Percentiles rank a stretch among this genome's conserved stretches.
phyloP scores from a whole-genome alignment of 2,888 invertebrate genomes.

The Drosophila crucigera region DNA sequence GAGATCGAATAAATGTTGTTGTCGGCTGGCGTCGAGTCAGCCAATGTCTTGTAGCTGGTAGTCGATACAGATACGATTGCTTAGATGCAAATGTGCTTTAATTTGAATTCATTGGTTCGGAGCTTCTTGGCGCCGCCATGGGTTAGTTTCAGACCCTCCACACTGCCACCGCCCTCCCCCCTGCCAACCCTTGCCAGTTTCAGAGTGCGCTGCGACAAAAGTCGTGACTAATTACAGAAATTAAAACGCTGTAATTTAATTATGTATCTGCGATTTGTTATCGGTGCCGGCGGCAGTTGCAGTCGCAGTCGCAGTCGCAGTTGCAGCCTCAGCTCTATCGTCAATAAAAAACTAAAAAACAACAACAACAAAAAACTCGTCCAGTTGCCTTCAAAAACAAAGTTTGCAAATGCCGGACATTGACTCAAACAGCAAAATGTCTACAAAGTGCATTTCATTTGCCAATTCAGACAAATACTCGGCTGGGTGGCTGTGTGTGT shows the following conservation, averaged over 20 bases:
- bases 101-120: conserved; percentile 54
- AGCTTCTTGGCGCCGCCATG: conserved; percentile 67
- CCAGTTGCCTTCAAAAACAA: conserved; percentile 37
- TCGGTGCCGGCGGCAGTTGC: conserved; percentile 71
- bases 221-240: conserved; percentile 86
- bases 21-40: background rate
- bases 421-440: conserved; percentile 28
- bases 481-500: background rate
- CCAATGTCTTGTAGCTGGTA: conserved; percentile 24
- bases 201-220: conserved; percentile 67
- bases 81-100: conserved; percentile 67
- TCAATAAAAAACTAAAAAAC: conserved; percentile 24
- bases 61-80: conserved; percentile 53
- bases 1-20: conserved; percentile 35
- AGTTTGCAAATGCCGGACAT: conserved; percentile 34
- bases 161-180: background rate
- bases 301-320: conserved; percentile 57
- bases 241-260: conserved; percentile 86
- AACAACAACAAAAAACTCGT: conserved; percentile 25
- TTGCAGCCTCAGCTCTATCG: conserved; percentile 54
- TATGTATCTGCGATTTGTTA: conserved; percentile 85
- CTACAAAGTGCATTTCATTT: conserved; percentile 57
- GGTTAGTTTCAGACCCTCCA: conserved; percentile 8
- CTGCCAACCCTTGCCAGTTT: background rate
- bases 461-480: conserved; percentile 32